Evolutionary conservation across 2,113 vertebrate genomes (phyloP).

Genomic region (Tetrao urogallus): DNA sequence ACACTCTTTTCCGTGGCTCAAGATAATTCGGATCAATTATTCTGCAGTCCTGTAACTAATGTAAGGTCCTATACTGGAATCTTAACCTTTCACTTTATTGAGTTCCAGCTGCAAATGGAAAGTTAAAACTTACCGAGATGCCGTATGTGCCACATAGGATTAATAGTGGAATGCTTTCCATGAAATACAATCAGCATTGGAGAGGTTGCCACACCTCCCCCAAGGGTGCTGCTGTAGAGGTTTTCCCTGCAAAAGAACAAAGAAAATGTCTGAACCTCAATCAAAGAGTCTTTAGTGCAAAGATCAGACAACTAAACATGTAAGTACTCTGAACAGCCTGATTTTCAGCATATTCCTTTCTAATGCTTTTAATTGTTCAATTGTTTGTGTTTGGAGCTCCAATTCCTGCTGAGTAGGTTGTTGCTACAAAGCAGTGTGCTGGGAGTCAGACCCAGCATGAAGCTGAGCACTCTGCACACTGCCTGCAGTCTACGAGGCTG

Average conservation of each 20-base stretch:
- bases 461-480: not conserved
- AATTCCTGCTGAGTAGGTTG: fast-evolving
- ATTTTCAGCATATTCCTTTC: not conserved
- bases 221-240: constrained; percentile 93
- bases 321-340: not conserved
- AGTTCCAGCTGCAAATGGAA: not conserved
- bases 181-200: constrained; percentile 97
- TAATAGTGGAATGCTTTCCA: constrained; percentile 86
- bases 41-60: not conserved
- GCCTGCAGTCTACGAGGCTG: not conserved
- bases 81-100: not conserved
- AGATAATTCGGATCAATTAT: not conserved
- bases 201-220: constrained; percentile 92
- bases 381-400: not conserved
- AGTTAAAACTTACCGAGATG: constrained; percentile 86
- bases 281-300: not conserved
- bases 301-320: not conserved
- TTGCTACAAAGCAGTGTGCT: not conserved
- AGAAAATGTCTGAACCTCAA: not conserved
- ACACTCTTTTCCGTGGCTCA: not conserved
- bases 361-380: not conserved
- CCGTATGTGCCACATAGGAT: constrained; percentile 92
- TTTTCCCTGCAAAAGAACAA: constrained; percentile 81
- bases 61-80: fast-evolving
- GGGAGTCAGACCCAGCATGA: not conserved